Evolutionary conservation across 2,797 vertebrate species (phyloP).

Genomic region (Rhynchotus rufescens): DNA sequence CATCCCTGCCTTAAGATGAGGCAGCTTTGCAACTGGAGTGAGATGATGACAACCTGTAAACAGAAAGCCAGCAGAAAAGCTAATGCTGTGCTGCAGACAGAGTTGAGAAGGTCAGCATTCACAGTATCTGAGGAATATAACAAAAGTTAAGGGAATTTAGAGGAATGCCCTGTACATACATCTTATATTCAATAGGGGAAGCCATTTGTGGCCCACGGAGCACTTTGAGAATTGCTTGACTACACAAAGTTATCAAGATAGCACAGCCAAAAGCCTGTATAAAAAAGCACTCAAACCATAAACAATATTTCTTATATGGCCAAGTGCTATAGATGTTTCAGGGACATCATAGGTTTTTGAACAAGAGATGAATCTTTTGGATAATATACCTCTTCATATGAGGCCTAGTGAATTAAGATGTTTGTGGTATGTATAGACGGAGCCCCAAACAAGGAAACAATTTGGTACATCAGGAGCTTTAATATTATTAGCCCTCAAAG

Average conservation of each 20-base stretch:
- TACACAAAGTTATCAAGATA: background rate
- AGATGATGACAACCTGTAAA: background rate
- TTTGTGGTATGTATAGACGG: background rate
- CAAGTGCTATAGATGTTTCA: slow-evolving; percentile 28
- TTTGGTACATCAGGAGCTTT: background rate
- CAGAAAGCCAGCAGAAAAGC: background rate
- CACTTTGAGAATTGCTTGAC: background rate
- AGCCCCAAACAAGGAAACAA: background rate
- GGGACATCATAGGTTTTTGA: background rate
- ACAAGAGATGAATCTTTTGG: background rate
- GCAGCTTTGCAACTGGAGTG: background rate
- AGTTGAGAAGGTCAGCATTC: background rate
- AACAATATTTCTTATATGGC: slow-evolving; percentile 1
- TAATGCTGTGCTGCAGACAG: background rate
- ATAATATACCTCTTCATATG: slow-evolving; percentile 11
- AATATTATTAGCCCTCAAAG: background rate
- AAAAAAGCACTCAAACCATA: background rate
- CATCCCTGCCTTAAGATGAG: background rate
- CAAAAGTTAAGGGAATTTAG: background rate
- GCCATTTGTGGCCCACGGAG: background rate
- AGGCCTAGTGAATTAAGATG: background rate
- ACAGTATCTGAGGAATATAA: background rate
- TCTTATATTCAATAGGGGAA: background rate
- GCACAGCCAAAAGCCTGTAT: background rate
- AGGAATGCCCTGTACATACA: background rate